phyloP scores from a whole-genome alignment of 2,113 vertebrate species.

The Myotis yumanensis region DNA sequence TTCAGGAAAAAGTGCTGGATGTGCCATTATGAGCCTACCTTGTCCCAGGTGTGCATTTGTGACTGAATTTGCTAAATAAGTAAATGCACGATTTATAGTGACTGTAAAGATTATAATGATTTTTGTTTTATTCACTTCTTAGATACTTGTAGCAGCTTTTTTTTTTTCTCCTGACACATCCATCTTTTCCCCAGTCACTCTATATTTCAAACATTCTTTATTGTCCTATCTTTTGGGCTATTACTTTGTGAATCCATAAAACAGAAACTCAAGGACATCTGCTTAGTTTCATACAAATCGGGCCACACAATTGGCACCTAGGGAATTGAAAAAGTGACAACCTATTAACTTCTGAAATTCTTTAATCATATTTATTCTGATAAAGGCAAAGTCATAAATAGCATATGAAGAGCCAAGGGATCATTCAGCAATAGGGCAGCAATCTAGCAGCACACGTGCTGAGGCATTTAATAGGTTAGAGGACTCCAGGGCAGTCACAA shows the following conservation, averaged over 20 bases:
- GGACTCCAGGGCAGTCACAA: background rate
- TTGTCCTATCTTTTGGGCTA: background rate
- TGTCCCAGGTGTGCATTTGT: no score
- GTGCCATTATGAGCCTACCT: background rate
- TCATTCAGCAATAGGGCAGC: background rate
- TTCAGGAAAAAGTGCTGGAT: background rate
- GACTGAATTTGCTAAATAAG: background rate
- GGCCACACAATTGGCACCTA: background rate
- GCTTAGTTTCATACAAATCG: background rate
- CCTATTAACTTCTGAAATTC: background rate
- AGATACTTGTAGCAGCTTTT: background rate
- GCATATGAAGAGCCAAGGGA: background rate
- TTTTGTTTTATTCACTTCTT: conserved; percentile 7
- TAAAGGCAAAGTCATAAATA: background rate
- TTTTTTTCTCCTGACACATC: background rate
- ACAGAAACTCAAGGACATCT: background rate
- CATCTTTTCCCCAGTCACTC: background rate
- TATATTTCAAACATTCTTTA: background rate
- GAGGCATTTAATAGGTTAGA: background rate
- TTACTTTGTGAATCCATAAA: background rate
- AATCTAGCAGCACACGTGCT: accelerated
- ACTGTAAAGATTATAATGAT: background rate
- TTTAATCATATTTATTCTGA: background rate
- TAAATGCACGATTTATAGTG: background rate
- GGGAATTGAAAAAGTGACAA: background rate